phyloP scores from a whole-genome alignment of 2,888 invertebrate genomes.

The Dichetophora obliterata region DNA sequence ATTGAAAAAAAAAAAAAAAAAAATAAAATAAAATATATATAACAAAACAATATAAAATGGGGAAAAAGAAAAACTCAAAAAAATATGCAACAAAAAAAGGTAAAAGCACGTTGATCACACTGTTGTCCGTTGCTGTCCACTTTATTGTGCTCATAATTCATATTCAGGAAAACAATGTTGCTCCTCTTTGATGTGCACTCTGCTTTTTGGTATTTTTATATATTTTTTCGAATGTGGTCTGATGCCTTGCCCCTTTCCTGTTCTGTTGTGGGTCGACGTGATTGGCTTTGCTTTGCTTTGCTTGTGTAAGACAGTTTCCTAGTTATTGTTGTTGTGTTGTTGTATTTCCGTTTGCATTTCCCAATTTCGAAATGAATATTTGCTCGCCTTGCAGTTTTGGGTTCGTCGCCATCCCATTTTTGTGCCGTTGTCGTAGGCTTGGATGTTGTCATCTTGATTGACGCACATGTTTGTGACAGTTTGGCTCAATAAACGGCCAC shows the following conservation, averaged over 20 bases:
- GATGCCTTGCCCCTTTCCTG: not conserved
- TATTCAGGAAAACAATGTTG: conserved; percentile 17
- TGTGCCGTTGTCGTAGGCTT: conserved; percentile 9
- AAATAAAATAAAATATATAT: too few species aligned
- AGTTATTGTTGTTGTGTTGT: not conserved
- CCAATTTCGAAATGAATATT: conserved; percentile 38
- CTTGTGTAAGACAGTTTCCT: not conserved
- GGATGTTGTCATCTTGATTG: conserved; percentile 26
- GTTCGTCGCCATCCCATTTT: not conserved
- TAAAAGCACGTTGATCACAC: conserved; percentile 5
- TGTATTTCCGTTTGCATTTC: conserved; percentile 30
- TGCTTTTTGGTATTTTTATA: not conserved
- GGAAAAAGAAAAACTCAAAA: not conserved
- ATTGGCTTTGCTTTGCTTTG: conserved; percentile 1
- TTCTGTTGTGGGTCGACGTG: not conserved
- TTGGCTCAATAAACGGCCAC: conserved; percentile 34
- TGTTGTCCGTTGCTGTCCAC: not conserved
- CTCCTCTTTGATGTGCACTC: not conserved
- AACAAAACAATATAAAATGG: not conserved
- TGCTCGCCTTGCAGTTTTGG: conserved; percentile 34
- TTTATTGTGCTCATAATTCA: conserved; percentile 36
- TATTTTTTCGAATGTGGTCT: not conserved
- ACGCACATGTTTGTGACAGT: conserved; percentile 38
- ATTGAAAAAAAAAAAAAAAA: conserved; percentile 16
- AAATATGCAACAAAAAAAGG: conserved; percentile 31